Conservation (phyloP, 2,888 invertebrate genomes). For the Pheosia gnoma region DNA sequence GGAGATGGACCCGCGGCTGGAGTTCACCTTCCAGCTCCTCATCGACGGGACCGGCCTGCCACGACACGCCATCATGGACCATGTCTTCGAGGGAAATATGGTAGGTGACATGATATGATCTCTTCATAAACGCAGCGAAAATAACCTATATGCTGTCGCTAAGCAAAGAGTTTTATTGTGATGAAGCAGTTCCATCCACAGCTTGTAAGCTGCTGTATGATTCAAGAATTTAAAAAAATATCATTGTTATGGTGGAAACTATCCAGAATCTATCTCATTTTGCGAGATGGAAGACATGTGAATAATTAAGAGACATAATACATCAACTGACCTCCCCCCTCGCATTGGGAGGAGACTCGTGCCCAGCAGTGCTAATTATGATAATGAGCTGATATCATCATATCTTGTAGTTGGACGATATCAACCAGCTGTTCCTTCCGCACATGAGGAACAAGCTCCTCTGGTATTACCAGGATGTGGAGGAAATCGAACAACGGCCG, state of each 20-base stretch:
- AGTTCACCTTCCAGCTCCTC: conserved; percentile 94
- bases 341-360: too few relatives aligned
- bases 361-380: too few relatives aligned
- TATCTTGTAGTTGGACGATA: conserved; percentile 88
- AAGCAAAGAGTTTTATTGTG: background rate
- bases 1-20: conserved; percentile 96
- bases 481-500: conserved; percentile 86
- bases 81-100: conserved; percentile 96
- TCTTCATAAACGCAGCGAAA: background rate
- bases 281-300: too few relatives aligned
- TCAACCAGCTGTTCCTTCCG: conserved; percentile 93
- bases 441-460: conserved; percentile 93
- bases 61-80: conserved; percentile 94
- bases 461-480: conserved; percentile 95
- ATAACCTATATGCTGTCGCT: background rate
- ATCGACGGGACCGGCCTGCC: conserved; percentile 93
- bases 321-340: too few relatives aligned
- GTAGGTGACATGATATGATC: conserved; percentile 60
- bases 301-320: too few relatives aligned
- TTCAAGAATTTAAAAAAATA: too few relatives aligned
- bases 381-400: too few relatives aligned
- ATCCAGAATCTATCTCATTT: too few relatives aligned
- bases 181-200: background rate
- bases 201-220: too few relatives aligned
- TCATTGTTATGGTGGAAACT: too few relatives aligned